phyloP scores from a whole-genome alignment of 2,113 vertebrate genomes.

The Tupaia tana region DNA sequence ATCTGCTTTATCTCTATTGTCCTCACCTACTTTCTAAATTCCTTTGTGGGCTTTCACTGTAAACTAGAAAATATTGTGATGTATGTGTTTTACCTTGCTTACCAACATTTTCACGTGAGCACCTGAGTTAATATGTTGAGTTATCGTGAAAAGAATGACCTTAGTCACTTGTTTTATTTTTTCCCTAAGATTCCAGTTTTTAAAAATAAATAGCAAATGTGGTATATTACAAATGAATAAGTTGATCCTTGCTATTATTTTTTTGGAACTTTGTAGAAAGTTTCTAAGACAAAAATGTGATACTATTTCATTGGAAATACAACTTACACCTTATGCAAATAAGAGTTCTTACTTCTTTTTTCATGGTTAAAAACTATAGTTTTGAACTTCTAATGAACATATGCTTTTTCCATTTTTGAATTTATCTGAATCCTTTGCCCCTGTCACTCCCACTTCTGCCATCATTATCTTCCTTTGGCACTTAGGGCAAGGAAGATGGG shows the following conservation, averaged over 20 bases:
- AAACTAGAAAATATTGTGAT: not conserved
- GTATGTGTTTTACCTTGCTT: not conserved
- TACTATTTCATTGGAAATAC: not conserved
- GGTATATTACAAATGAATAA: not conserved
- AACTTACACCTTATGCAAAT: not conserved
- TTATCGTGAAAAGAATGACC: not conserved
- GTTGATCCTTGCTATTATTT: not conserved
- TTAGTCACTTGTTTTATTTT: not conserved
- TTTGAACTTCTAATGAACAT: conserved; percentile 3
- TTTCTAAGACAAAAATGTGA: not conserved
- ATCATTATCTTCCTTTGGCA: not conserved
- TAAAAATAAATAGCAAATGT: not conserved
- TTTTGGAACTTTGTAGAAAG: not conserved
- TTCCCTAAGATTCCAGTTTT: not conserved
- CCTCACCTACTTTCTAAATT: conserved; percentile 47
- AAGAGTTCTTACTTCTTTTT: not conserved
- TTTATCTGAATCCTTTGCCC: not conserved
- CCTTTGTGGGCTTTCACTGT: not conserved
- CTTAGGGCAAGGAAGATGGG: not conserved
- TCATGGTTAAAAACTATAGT: not conserved
- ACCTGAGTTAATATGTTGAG: not conserved
- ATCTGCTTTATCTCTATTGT: not conserved
- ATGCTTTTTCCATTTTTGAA: not conserved
- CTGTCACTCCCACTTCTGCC: not conserved
- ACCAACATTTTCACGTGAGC: not conserved